Evolutionary conservation across 2,113 vertebrate genomes (phyloP), one percentile per base, ranked within the genome.

Genomic region (Corydoras sp.): DNA sequence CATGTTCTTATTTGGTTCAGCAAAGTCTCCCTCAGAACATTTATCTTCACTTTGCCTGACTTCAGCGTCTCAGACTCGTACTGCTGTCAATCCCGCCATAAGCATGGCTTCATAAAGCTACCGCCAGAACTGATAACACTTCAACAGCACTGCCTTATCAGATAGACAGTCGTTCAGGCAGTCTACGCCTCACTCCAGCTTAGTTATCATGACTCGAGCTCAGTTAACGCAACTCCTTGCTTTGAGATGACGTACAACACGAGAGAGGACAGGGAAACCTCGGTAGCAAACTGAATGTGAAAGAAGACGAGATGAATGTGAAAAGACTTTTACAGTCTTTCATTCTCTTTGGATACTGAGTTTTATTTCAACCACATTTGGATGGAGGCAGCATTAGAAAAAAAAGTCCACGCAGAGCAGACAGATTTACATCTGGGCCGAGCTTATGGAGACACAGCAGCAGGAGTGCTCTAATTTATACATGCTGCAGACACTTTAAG

Each of bases 61-160:
- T 66, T 69, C 59, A 54, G 68, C 49, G 30, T 60, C 58, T 73
- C 54, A 77, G 70, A 72, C 65, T 69, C 43, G 35, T 65, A 10
- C 61, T 30, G 29, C 48, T 59, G 32, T 64, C 66, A 31, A 64
- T 72, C 32, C 61, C 15, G 35, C 62, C 55, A 56, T 18, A 55
- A 71, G 30, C 51, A 58, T 15, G 53, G 54, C 35, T 51, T 66
- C 48, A 58, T 75, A 78, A 78, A 78, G 31, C 60, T 84, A 70
- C 81, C 82, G 78, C 72, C 76, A 54, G 55, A n/a, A 58, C 77
- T 86, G 87, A 87, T 86, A 87, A 86, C 80, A 73, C 79, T 76
- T 76, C 76, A 82, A 78, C 69, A 75, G 75, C 68, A 70, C 18
- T 32, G 58, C 32, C 77, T 85, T 86, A 89, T 88, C 87, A 85